These are phyloP conservation scores for Prunella fulvescens DNA, from an alignment of 2,113 vertebrate genomes.

Conservation along the genomic window DNA sequence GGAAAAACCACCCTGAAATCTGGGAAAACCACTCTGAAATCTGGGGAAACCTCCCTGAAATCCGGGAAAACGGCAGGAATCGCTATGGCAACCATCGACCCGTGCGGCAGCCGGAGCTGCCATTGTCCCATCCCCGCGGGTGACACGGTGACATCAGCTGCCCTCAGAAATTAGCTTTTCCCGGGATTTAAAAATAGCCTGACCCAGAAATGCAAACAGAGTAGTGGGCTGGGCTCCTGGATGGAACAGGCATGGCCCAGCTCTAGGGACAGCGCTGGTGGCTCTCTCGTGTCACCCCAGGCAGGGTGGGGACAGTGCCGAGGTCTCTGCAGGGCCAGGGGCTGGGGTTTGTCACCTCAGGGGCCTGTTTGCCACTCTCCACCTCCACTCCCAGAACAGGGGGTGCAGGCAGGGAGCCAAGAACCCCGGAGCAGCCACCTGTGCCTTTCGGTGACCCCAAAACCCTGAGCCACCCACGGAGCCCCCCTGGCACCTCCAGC, in stretches of 20 bases:
- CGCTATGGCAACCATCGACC: slow-evolving; percentile 1
- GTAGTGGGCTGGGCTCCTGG: not conserved
- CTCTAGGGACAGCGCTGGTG: not conserved
- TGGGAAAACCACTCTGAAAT: no score
- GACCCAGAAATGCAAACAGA: not conserved
- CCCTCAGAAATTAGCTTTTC: not conserved
- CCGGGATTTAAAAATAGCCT: not conserved
- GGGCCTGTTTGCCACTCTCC: not conserved
- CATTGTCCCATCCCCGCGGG: not conserved
- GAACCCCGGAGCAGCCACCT: not conserved
- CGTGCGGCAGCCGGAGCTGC: not conserved
- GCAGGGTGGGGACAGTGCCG: not conserved
- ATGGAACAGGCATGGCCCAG: not conserved
- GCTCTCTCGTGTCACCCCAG: accelerated
- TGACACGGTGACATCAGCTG: slow-evolving; percentile 4
- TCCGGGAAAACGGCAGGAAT: not conserved
- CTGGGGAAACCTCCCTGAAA: not conserved
- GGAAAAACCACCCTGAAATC: no score
- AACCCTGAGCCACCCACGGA: not conserved
- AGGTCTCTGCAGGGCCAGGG: not conserved
- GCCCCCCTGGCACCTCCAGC: not conserved
- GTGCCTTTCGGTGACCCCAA: not conserved
- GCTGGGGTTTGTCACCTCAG: not conserved
- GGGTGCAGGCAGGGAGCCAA: not conserved
- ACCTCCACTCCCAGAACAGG: not conserved